Evolutionary conservation across 2,888 invertebrate genomes (phyloP).

Genomic region (Syrista parreyssii): DNA sequence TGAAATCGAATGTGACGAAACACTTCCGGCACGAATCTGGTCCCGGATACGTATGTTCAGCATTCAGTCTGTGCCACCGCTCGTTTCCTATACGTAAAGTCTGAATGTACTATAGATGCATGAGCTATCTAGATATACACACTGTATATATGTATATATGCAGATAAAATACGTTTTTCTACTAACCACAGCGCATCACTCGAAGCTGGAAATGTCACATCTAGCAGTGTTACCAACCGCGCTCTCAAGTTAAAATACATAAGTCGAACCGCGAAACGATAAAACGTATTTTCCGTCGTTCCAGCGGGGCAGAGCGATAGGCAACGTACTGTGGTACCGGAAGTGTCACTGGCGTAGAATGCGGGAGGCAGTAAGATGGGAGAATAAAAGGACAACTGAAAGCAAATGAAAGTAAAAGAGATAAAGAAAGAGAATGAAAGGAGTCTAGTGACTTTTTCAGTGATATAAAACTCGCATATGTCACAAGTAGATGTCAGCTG

Average conservation of each 20-base stretch:
- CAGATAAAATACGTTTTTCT: background rate
- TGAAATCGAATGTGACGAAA: background rate
- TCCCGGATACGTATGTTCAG: background rate
- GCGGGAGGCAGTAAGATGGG: background rate
- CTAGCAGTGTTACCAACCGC: background rate
- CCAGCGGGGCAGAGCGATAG: background rate
- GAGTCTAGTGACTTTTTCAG: background rate
- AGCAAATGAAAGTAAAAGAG: background rate
- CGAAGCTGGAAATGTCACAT: background rate
- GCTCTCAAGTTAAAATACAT: background rate
- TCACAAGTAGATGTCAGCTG: background rate
- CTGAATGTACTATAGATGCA: background rate
- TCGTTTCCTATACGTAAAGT: background rate
- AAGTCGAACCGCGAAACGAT: background rate
- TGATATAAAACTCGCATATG: background rate
- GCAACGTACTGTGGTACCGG: background rate
- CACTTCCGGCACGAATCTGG: background rate
- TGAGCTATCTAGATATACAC: too few species aligned
- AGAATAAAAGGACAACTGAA: background rate
- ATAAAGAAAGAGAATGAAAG: background rate
- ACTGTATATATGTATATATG: background rate
- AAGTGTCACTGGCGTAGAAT: background rate
- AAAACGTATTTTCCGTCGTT: background rate
- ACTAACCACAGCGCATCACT: background rate
- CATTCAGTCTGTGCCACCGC: background rate